phyloP scores from a whole-genome alignment of 2,888 invertebrate species.

The Eremobia ochroleuca region DNA sequence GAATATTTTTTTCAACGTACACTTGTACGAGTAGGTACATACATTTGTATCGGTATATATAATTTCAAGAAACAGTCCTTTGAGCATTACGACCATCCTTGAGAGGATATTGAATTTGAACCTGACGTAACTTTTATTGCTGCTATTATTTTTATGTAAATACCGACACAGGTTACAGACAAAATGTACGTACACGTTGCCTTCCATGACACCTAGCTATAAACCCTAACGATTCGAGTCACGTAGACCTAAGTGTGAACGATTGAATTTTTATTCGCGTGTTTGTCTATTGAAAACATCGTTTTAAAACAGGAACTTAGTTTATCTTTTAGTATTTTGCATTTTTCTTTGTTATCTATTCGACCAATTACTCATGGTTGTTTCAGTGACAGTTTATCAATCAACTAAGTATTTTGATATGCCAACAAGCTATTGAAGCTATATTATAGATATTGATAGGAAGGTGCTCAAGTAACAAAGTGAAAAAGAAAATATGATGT shows the following conservation, averaged over 20 bases:
- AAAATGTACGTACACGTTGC: constrained; percentile 42
- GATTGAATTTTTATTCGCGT: constrained; percentile 72
- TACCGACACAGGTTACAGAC: constrained; percentile 45
- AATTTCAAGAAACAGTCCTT: constrained; percentile 12
- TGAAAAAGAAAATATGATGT: background rate
- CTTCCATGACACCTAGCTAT: constrained; percentile 71
- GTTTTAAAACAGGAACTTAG: constrained; percentile 43
- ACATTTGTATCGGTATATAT: background rate
- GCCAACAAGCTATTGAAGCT: background rate
- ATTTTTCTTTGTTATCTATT: constrained; percentile 17
- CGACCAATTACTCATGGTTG: background rate
- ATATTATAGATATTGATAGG: too few species aligned
- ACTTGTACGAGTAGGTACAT: too few species aligned
- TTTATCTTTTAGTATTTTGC: constrained; percentile 12
- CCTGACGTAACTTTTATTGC: constrained; percentile 42
- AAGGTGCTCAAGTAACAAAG: background rate
- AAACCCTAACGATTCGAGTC: constrained; percentile 70
- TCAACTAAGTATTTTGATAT: constrained; percentile 1
- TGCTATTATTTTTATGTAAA: constrained; percentile 60
- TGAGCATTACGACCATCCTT: constrained; percentile 15
- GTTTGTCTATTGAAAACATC: constrained; percentile 66
- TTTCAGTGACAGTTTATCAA: constrained; percentile 13
- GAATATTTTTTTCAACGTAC: background rate
- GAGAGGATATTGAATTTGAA: constrained; percentile 45
- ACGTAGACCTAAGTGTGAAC: constrained; percentile 71